Conservation (phyloP, 1,140 invertebrate species). For the Eriocheir sinensis region DNA sequence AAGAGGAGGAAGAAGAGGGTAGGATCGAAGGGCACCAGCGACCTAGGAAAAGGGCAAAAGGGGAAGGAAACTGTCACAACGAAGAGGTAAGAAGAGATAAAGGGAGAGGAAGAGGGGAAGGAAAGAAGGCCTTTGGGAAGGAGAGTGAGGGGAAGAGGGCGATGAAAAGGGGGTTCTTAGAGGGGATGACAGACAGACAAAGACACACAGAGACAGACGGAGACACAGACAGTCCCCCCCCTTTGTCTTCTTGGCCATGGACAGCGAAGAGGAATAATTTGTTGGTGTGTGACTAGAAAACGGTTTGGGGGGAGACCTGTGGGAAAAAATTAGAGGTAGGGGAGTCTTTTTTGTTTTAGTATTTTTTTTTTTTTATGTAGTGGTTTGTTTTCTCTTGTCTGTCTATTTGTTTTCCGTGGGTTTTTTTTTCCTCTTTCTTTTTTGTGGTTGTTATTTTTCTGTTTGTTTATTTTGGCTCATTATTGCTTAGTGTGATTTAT, state of each 20-base stretch:
- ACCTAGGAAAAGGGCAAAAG: background rate
- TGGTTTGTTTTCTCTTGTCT: too few species aligned
- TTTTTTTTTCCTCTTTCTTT: too few species aligned
- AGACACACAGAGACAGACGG: too few species aligned
- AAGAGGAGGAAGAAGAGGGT: background rate
- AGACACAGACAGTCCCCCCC: background rate
- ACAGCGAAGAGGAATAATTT: conserved; percentile 1
- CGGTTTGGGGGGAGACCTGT: background rate
- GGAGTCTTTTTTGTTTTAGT: too few species aligned
- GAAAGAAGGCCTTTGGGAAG: background rate
- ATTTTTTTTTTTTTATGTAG: too few species aligned
- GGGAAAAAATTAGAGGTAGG: background rate
- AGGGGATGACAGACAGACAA: background rate
- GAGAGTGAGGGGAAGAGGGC: background rate
- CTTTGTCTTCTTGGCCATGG: background rate
- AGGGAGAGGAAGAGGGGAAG: background rate
- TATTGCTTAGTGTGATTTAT: too few species aligned
- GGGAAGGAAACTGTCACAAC: background rate
- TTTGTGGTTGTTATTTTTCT: too few species aligned
- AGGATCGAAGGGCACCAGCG: too few species aligned
- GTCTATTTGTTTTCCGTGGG: too few species aligned
- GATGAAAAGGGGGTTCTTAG: background rate
- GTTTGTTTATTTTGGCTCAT: too few species aligned
- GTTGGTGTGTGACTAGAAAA: background rate
- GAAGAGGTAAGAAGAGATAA: background rate